A percentile compares a stretch with the other conserved stretches of the same genome.
Evolutionary conservation across 2,888 invertebrate species (phyloP).

Genomic region (Adineta ricciae): DNA sequence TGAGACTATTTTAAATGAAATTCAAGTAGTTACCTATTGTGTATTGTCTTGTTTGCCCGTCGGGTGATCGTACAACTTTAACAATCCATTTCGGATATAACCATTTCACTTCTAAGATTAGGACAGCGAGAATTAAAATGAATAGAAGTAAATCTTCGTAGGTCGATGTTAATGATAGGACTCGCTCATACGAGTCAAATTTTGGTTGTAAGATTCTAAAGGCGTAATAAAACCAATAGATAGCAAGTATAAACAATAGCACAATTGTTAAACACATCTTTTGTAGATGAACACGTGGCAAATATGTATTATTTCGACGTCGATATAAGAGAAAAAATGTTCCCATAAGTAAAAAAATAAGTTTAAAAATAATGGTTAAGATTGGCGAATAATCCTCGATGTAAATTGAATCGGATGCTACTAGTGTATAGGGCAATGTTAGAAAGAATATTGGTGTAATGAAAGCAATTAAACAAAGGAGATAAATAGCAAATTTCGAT

Average conservation of each 20-base stretch:
- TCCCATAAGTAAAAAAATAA: not conserved
- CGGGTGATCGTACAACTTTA: conserved; percentile 76
- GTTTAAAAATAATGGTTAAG: not conserved
- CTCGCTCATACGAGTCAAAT: conserved; percentile 60
- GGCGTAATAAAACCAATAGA: conserved; percentile 94
- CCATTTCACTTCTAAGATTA: conserved; percentile 82
- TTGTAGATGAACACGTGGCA: conserved; percentile 82
- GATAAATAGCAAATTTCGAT: not conserved
- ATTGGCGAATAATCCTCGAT: not conserved
- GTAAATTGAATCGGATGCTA: not conserved
- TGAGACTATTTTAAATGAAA: not conserved
- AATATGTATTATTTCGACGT: conserved; percentile 69
- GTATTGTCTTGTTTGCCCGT: conserved; percentile 65
- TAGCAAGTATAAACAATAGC: conserved; percentile 81
- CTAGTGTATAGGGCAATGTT: not conserved
- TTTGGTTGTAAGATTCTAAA: conserved; percentile 61
- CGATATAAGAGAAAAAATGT: conserved; percentile 46
- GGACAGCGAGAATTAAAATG: conserved; percentile 82
- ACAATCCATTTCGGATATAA: conserved; percentile 68
- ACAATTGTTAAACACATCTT: conserved; percentile 76
- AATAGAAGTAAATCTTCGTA: conserved; percentile 84
- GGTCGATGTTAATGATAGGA: conserved; percentile 82
- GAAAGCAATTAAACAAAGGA: not conserved
- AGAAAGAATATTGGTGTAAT: conserved; percentile 1
- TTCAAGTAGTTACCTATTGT: not conserved